A percentile compares a stretch with the other conserved stretches of the same genome.
Evolutionary conservation across 2,113 vertebrate genomes (phyloP).

Genomic region (Sinosuthora webbiana): DNA sequence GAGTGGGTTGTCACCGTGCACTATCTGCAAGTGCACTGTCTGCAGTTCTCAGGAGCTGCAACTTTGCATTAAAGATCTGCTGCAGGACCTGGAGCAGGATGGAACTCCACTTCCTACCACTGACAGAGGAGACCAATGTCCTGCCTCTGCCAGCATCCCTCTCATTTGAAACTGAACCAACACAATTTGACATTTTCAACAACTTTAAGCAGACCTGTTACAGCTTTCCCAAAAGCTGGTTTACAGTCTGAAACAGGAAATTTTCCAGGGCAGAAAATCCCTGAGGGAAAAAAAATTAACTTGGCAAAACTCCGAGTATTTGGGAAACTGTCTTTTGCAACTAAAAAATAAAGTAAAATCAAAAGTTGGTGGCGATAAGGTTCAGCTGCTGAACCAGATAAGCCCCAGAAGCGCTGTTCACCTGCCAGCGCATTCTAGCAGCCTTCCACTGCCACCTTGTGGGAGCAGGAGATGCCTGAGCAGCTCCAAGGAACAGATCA

Average conservation of each 20-base stretch:
- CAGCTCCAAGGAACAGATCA: not conserved
- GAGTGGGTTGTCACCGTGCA: not conserved
- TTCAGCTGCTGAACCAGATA: not conserved
- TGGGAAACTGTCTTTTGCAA: not conserved
- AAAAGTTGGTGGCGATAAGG: not conserved
- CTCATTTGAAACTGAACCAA: not conserved
- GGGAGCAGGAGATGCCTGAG: not conserved
- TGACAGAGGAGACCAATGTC: fast-evolving
- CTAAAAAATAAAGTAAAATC: not conserved
- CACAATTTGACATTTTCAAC: not conserved
- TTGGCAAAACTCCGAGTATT: not conserved
- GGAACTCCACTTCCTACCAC: not conserved
- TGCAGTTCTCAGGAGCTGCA: not conserved
- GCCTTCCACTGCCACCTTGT: conserved; percentile 42
- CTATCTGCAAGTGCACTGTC: fast-evolving
- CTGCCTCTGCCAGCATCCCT: not conserved
- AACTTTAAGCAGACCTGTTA: not conserved
- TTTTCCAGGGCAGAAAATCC: not conserved
- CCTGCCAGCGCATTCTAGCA: not conserved
- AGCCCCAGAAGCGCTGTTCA: fast-evolving
- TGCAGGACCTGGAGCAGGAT: not conserved
- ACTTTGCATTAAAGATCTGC: not conserved
- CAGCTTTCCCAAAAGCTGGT: not conserved
- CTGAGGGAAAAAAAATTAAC: not conserved
- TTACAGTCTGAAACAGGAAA: not conserved